Evolutionary conservation across 2,797 vertebrate species (phyloP).

Genomic region (Hyperoplus immaculatus): DNA sequence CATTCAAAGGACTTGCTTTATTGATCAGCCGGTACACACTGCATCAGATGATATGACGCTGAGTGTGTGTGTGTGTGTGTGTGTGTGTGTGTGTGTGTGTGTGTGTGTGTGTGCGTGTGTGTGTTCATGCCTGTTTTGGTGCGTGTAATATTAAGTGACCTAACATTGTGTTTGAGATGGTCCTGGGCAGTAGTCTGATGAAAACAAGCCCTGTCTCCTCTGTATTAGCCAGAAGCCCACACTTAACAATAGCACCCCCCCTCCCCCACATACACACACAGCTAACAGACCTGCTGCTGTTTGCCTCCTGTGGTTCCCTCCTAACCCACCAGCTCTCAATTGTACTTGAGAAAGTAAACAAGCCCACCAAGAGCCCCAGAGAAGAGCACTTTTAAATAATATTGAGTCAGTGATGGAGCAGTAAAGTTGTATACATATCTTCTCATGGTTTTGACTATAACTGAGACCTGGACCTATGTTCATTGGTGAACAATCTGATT

Average conservation of each 20-base stretch:
- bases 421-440: not conserved
- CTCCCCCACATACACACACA: not conserved
- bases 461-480: not conserved
- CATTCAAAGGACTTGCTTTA: not conserved
- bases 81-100: constrained; percentile 3
- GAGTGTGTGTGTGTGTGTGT: not conserved
- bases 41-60: not conserved
- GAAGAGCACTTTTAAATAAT: constrained; percentile 11
- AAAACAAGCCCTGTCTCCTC: constrained; percentile 58
- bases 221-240: constrained; percentile 56
- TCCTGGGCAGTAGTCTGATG: constrained; percentile 55
- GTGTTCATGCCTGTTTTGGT: not conserved
- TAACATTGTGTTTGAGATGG: constrained; percentile 26
- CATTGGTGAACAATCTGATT: not conserved
- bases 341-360: constrained; percentile 64
- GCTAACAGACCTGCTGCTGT: constrained; percentile 66
- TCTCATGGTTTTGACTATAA: too few relatives aligned
- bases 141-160: constrained; percentile 22
- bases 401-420: not conserved
- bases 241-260: constrained; percentile 57
- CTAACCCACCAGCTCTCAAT: constrained; percentile 44
- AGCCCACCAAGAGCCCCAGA: constrained; percentile 1
- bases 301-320: constrained; percentile 43
- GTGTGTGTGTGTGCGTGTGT: constrained; percentile 1
- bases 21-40: constrained; percentile 3